Base-by-base conservation (phyloP, 2,888 invertebrate genomes). In the Dascillus cervinus region DNA sequence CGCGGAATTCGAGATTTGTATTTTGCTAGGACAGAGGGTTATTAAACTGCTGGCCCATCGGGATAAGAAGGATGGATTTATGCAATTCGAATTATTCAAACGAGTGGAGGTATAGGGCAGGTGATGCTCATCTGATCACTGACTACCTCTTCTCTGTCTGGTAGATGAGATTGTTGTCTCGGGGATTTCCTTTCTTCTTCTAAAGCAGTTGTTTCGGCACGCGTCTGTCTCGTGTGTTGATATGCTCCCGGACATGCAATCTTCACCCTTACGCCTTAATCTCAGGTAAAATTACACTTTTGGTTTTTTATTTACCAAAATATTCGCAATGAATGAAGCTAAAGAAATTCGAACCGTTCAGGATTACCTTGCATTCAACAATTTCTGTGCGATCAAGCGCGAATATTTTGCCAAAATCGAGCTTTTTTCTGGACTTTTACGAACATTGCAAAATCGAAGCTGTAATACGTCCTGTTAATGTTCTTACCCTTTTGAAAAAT, bases 181-280 rank as follows among this genome's bases (percentile, higher is more conserved):
- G 38, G 44, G 35, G 43, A 44, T 49, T 48, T 52, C 53, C 49
- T 55, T 55, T 56, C 55, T 56, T 55, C 49, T 55, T 56, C 46
- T 48, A 51, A 49, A 46, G 52, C 56, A 54, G 56, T 55, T 57
- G 56, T 50, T 43, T 34, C 44, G 55, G 57, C 57, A 55, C 57
- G 57, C 55, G 56, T 52, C 54, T 49, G 55, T 45, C 49, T 50
- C 47, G 49, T 45, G 46, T 37, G 46, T 47, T 46, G 45, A 50
- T 51, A 48, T 46, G 50, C 34, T 37, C 34, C 33, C 27, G 33
- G 33, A 41, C 41, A 40, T 30, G 39, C 41, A 31, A 42, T 41
- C 41, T 43, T 33, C 40, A 35, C 41, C 39, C 41, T 39, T 41
- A 34, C 29, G 32, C 33, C 26, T n/a, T n/a, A n/a, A n/a, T 21